Percentiles rank a stretch among this genome's conserved stretches.
phyloP scores from a whole-genome alignment of 2,797 vertebrate genomes.

The Sandelia bainsii region DNA sequence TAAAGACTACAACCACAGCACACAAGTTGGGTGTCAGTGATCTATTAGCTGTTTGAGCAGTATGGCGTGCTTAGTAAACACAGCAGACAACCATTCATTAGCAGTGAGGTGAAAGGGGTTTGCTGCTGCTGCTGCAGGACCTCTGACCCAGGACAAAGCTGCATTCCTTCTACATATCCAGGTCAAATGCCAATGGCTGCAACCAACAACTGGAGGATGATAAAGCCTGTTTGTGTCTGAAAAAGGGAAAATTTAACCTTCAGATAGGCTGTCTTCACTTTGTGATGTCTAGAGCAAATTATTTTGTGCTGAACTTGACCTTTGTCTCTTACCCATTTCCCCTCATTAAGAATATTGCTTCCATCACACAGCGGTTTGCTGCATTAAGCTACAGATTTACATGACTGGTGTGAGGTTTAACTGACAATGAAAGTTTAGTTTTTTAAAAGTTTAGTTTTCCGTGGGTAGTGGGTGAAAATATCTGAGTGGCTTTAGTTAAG shows the following conservation, averaged over 20 bases:
- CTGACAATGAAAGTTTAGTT: conserved; percentile 2
- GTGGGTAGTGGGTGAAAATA: neutral
- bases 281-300: conserved; percentile 18
- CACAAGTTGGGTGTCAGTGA: conserved; percentile 37
- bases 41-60: conserved; percentile 56
- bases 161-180: conserved; percentile 45
- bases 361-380: neutral
- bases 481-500: neutral
- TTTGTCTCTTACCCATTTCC: conserved; percentile 8
- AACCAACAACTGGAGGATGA: conserved; percentile 10
- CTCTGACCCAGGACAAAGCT: conserved; percentile 30
- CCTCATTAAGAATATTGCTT: neutral
- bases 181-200: conserved; percentile 15
- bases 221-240: conserved; percentile 8
- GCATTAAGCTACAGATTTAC: conserved; percentile 11
- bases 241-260: conserved; percentile 29
- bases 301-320: conserved; percentile 17
- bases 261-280: neutral
- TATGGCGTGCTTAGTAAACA: conserved; percentile 57
- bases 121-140: conserved; percentile 30
- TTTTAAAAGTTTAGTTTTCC: conserved; percentile 2
- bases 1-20: conserved; percentile 10
- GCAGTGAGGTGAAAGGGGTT: conserved; percentile 68
- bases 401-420: neutral
- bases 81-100: conserved; percentile 73